These are phyloP conservation scores for Proales similis DNA, from an alignment of 1,140 invertebrate genomes.

Conservation along the genomic window DNA sequence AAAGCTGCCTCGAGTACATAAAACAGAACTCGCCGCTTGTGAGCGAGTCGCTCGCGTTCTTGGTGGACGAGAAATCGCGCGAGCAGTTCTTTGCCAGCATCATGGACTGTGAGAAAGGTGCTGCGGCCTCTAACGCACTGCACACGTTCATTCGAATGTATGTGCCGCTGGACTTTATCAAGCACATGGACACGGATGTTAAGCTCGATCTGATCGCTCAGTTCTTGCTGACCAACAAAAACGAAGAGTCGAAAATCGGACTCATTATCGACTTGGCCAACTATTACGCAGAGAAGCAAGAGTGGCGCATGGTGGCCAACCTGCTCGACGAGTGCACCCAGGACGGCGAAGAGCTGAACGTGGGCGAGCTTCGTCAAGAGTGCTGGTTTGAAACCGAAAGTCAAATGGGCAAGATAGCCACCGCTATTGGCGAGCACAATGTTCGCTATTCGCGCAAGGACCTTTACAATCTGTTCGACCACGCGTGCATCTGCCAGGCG, in stretches of 20 bases:
- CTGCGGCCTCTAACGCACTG: not conserved
- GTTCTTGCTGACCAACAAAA: slow-evolving; percentile 25
- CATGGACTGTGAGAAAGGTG: not conserved
- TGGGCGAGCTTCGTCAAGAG: no score
- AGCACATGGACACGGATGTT: not conserved
- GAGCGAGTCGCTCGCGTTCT: not conserved
- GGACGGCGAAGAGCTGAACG: slow-evolving; percentile 16
- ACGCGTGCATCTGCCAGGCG: slow-evolving; percentile 15
- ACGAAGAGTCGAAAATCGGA: slow-evolving; percentile 13
- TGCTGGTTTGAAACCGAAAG: no score
- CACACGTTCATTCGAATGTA: slow-evolving; percentile 15
- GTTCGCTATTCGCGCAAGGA: slow-evolving; percentile 7
- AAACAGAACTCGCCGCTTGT: slow-evolving; percentile 1
- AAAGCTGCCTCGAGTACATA: slow-evolving; percentile 19
- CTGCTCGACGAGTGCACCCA: slow-evolving; percentile 26
- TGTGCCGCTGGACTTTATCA: slow-evolving; percentile 9
- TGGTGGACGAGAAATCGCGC: not conserved
- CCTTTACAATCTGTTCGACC: slow-evolving; percentile 30
- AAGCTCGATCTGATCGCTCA: slow-evolving; percentile 21
- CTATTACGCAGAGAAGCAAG: slow-evolving; percentile 2
- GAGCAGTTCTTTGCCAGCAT: slow-evolving; percentile 4
- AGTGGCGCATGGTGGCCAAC: slow-evolving; percentile 16
- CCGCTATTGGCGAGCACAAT: no score
- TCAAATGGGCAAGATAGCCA: no score
- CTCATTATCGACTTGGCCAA: slow-evolving; percentile 26